Evolutionary conservation across 2,113 vertebrate species (phyloP).

Genomic region (Python bivittatus): DNA sequence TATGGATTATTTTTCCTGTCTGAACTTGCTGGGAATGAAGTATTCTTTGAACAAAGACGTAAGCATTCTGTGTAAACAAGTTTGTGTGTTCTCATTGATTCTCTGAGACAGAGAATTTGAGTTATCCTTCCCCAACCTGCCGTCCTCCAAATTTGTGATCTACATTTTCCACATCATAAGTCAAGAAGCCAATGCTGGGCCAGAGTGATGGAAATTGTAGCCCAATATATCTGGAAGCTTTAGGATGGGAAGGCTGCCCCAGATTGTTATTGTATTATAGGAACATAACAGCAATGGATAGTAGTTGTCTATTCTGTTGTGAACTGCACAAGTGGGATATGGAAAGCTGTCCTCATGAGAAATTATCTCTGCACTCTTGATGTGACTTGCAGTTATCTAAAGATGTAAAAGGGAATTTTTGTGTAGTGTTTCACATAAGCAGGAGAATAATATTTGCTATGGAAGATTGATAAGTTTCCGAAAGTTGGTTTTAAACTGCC

Average conservation of each 20-base stretch:
- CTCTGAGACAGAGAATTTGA: neutral
- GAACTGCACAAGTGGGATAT: neutral
- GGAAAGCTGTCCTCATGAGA: neutral
- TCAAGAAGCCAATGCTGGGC: neutral
- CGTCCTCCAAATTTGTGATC: neutral
- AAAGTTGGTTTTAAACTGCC: neutral
- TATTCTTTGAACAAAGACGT: neutral
- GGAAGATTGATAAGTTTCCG: neutral
- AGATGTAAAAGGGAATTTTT: neutral
- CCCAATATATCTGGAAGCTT: neutral
- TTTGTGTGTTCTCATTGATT: neutral
- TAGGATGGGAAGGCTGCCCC: neutral
- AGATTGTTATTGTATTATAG: neutral
- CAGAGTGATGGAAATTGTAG: neutral
- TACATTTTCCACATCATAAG: neutral
- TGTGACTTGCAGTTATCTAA: neutral
- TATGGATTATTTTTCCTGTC: neutral
- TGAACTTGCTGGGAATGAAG: neutral
- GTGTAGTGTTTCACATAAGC: neutral
- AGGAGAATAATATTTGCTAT: neutral
- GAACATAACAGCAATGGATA: neutral
- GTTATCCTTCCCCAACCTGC: neutral
- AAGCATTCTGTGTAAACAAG: neutral
- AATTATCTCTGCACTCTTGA: neutral
- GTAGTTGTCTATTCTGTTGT: neutral